Evolutionary conservation across 2,113 vertebrate genomes (phyloP), one percentile per base, ranked within the genome.

Genomic region (Coregonus clupeaformis): DNA sequence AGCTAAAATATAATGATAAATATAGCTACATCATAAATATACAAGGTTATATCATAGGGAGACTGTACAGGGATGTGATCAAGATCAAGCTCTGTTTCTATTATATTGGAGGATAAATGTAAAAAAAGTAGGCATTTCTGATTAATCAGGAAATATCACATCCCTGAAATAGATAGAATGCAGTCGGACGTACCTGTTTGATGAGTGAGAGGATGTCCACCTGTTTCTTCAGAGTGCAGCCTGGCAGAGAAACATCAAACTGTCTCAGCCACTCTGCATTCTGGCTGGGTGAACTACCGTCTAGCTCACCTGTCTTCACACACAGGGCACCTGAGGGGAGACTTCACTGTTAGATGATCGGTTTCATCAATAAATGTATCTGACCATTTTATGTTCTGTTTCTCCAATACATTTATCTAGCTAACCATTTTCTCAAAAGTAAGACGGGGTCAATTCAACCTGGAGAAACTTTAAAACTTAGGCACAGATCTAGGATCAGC

Each of bases 161-260:
- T 18, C 14, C 16, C 16, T 52, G 49, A 52, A 55, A 45, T 55
- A 16, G 32, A 68, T 27, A 12, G 11, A 71, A 14, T 60, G 67
- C 5, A 42, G 7, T 42, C 9, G 36, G 66, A 83, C 92, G 60
- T 45, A 98, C 97, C 95, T 97, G 96, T 88, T 96, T 94, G 52
- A 99, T 93, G 67, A 99, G 92, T 0, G 95, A 94, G 85, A 99
- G 91, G 82, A 99, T 96, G 83, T 99, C 96, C 75, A 97, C 92
- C 81, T 98, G 95, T 79, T 96, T 98, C 91, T 97, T 98, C 49
- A 98, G 90, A 27, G 95, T 97, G 77, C 97, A 98, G 27, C 97
- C 97, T 0, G 97, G 97, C 71, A 99, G 89, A 62, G 97, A 94
- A 0, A 97, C 95, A 7, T 98, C 97, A 0, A 97, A 97, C 71